These are phyloP conservation scores for Labeo rohita DNA, from an alignment of 2,113 vertebrate genomes.

Conservation along the genomic window DNA sequence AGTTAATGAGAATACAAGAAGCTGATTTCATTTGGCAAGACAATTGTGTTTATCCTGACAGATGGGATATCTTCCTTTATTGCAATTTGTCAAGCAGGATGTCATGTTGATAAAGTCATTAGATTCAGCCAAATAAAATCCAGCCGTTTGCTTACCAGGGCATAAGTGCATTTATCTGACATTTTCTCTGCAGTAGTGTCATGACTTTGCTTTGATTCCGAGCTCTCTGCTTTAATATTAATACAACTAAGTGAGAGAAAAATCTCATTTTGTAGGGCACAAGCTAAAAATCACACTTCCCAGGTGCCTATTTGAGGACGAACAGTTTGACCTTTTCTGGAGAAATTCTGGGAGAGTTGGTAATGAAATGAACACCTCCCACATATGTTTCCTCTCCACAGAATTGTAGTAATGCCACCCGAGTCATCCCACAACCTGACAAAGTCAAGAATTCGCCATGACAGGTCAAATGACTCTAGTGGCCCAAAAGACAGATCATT, in stretches of 20 bases:
- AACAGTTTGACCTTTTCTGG: conserved; percentile 49
- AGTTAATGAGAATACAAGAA: background rate
- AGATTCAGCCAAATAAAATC: background rate
- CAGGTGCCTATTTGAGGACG: conserved; percentile 31
- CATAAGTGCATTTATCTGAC: conserved; percentile 25
- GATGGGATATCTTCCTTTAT: background rate
- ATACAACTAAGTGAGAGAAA: conserved; percentile 42
- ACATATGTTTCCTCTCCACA: conserved; percentile 16
- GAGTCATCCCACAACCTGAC: background rate
- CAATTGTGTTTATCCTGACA: background rate
- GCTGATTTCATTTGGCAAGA: background rate
- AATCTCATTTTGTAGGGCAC: conserved; percentile 47
- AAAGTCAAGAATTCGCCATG: conserved; percentile 29
- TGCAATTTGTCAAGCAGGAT: background rate
- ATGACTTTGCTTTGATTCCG: conserved; percentile 10
- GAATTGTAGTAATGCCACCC: background rate
- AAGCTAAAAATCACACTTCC: conserved; percentile 30
- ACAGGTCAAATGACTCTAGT: background rate
- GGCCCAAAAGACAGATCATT: background rate
- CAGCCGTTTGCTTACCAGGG: background rate
- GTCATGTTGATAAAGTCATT: conserved; percentile 4
- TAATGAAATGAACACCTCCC: conserved; percentile 46
- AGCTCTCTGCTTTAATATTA: conserved; percentile 47
- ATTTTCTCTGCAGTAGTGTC: conserved; percentile 24
- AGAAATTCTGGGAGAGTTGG: conserved; percentile 10